A percentile compares a stretch with the other conserved stretches of the same genome.
Evolutionary conservation across 1,140 invertebrate genomes (phyloP).

Genomic region (Sarcophaga bullata): DNA sequence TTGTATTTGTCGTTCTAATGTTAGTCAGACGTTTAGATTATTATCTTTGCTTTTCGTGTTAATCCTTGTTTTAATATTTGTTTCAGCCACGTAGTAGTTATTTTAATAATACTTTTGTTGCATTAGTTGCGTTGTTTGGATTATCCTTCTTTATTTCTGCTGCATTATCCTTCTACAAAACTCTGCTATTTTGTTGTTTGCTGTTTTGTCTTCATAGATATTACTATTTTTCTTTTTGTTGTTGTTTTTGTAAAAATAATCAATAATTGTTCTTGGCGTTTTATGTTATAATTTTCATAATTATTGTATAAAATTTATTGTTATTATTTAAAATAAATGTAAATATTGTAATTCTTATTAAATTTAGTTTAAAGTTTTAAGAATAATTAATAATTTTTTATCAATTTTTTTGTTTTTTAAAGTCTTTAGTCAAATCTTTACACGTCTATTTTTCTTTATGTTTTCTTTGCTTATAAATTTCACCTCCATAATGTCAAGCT

Average conservation of each 20-base stretch:
- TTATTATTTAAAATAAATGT: not conserved
- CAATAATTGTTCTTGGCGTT: not conserved
- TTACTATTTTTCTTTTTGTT: not conserved
- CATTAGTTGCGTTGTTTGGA: no score
- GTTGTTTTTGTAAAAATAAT: constrained; percentile 14
- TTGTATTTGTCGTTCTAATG: not conserved
- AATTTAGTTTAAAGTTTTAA: not conserved
- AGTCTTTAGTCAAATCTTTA: not conserved
- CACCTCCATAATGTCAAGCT: not conserved
- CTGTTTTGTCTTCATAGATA: not conserved
- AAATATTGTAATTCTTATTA: not conserved
- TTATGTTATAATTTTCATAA: not conserved
- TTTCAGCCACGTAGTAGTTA: constrained; percentile 1
- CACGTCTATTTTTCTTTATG: constrained; percentile 10
- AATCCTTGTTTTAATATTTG: not conserved
- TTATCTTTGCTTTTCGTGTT: not conserved
- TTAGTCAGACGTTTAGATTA: constrained; percentile 11
- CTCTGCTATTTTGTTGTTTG: not conserved
- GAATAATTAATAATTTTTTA: not conserved
- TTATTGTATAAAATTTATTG: not conserved
- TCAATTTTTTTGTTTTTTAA: not conserved
- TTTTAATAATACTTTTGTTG: not conserved
- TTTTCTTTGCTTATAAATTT: constrained; percentile 3
- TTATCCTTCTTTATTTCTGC: not conserved
- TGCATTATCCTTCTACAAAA: not conserved